phyloP scores from a whole-genome alignment of 2,113 vertebrate genomes.

The Dromiciops gliroides region DNA sequence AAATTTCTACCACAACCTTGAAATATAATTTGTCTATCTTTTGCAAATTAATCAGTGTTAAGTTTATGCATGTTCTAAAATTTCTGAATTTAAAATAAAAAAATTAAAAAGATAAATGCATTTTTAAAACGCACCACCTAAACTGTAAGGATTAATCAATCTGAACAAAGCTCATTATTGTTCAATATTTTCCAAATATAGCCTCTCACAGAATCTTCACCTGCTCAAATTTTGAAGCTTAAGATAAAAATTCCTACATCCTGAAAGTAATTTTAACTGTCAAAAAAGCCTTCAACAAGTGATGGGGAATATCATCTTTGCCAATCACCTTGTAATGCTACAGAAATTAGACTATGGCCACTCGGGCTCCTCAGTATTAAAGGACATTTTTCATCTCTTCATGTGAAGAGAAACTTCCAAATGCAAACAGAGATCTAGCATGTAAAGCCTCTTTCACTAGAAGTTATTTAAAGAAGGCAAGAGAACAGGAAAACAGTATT shows the following conservation, averaged over 20 bases:
- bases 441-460: conserved; percentile 22
- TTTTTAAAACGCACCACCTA: conserved; percentile 30
- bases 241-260: neutral
- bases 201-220: neutral
- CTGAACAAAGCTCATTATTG: neutral
- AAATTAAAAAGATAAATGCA: conserved; percentile 6
- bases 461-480: neutral
- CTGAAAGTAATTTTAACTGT: neutral
- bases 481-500: neutral
- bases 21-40: neutral
- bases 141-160: conserved; percentile 8
- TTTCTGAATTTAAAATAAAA: conserved; percentile 27
- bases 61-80: conserved; percentile 2
- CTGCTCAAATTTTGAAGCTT: neutral
- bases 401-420: conserved; percentile 7
- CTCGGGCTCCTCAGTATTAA: conserved; percentile 6
- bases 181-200: conserved; percentile 23
- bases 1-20: neutral
- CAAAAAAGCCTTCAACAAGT: neutral
- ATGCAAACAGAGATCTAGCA: conserved; percentile 29
- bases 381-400: conserved; percentile 4
- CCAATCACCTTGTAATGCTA: conserved; percentile 1
- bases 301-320: conserved; percentile 13
- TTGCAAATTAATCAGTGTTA: neutral
- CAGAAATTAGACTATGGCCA: neutral